Conservation (phyloP, 2,888 invertebrate genomes). For the Lycaena phlaeas region DNA sequence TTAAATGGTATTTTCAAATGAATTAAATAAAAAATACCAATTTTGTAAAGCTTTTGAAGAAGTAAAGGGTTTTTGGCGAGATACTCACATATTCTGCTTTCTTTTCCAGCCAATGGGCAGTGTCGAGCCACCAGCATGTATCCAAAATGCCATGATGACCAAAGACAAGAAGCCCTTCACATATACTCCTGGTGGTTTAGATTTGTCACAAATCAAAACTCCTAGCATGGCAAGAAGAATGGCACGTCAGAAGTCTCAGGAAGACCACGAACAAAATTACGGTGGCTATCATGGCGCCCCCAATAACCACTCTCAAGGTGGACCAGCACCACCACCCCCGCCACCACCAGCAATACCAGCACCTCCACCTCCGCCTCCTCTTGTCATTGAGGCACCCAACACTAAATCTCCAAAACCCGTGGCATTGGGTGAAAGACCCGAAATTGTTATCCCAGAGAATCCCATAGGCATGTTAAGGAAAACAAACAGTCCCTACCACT, state of each 20-base stretch:
- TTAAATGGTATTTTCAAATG: too few species aligned
- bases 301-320: slow-evolving; percentile 45
- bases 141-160: slow-evolving; percentile 95
- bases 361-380: slow-evolving; percentile 75
- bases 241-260: slow-evolving; percentile 76
- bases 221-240: slow-evolving; percentile 90
- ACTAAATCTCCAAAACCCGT: slow-evolving; percentile 67
- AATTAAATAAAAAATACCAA: too few species aligned
- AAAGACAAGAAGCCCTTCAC: slow-evolving; percentile 97
- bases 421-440: slow-evolving; percentile 75
- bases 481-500: slow-evolving; percentile 78
- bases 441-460: slow-evolving; percentile 82
- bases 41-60: too few species aligned
- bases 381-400: slow-evolving; percentile 69
- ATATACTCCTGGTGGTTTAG: slow-evolving; percentile 95
- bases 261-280: slow-evolving; percentile 64
- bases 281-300: slow-evolving; percentile 34
- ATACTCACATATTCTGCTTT: too few species aligned
- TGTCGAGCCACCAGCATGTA: slow-evolving; percentile 87
- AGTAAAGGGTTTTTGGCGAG: too few species aligned
- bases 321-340: slow-evolving; percentile 52
- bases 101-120: slow-evolving; percentile 58
- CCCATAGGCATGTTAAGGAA: slow-evolving; percentile 80
- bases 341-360: slow-evolving; percentile 59
- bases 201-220: slow-evolving; percentile 90